Evolutionary conservation across 1,140 invertebrate species (phyloP).

Genomic region (Helicoverpa zea): DNA sequence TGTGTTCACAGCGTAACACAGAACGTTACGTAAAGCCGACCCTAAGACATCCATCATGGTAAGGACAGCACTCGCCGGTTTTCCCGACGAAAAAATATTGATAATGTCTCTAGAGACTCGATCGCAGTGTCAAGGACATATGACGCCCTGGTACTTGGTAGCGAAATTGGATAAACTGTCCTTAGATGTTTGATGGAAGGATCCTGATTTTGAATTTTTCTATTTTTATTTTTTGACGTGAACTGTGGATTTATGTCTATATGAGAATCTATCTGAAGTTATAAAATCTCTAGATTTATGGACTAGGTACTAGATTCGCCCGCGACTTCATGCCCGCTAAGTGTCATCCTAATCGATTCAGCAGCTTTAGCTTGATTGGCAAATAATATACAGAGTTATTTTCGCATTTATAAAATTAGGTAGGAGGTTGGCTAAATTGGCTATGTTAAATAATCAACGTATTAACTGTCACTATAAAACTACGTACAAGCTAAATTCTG

Average conservation of each 20-base stretch:
- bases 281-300: too few species aligned
- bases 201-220: not conserved
- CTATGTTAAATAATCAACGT: not conserved
- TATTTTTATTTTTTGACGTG: not conserved
- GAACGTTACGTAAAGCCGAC: constrained; percentile 13
- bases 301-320: too few species aligned
- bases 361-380: too few species aligned
- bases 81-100: constrained; percentile 37
- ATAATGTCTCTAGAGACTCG: constrained; percentile 38
- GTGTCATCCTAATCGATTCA: too few species aligned
- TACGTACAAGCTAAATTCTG: not conserved
- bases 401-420: too few species aligned
- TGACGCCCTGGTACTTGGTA: constrained; percentile 27
- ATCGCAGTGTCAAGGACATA: constrained; percentile 34
- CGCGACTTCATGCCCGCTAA: too few species aligned
- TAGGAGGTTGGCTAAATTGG: too few species aligned
- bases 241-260: not conserved
- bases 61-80: constrained; percentile 27
- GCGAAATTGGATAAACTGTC: constrained; percentile 18
- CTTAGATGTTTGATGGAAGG: not conserved
- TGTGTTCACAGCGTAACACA: constrained; percentile 1
- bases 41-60: constrained; percentile 35
- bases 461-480: not conserved
- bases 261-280: too few species aligned
- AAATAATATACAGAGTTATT: too few species aligned